Evolutionary conservation across 2,797 vertebrate genomes (phyloP), one percentile per base, ranked within the genome.

Genomic region (Gymnoscopelus microlampas): DNA sequence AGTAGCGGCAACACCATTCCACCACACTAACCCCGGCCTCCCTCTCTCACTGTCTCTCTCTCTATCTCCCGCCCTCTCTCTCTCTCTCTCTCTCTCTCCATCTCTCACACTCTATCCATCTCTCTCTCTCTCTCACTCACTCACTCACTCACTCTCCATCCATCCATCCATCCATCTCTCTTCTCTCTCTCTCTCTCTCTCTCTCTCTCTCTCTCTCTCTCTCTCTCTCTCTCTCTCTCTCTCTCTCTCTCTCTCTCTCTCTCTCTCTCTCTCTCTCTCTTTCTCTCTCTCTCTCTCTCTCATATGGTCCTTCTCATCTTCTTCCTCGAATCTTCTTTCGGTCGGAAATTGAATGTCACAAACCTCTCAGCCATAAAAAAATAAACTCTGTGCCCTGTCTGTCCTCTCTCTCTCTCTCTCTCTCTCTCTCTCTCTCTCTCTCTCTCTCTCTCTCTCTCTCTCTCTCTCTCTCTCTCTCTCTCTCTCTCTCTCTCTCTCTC

Each of bases 241-340:
- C 64, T 69, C 71, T 74, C 80, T 63, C 60, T 63, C 23, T 62
- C 4, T 54, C 57, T 4, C 50, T 26, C 49, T 47, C 47, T 60
- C 49, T 8, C 44, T 73, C 66, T 77, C 78, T 77, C 81, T 13
- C 50, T 54, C 62, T 14, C 5, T 29, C 78, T 77, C 81, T 13
- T 35, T 54, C 62, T 14, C 5, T 29, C 56, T 3, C 68, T 61
- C 39, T 60, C 58, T n/a, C 58, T 35, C 39, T 10, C 13, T 3
- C 29, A 32, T 13, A 35, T 61, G 56, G 64, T 71, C 23, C 32
- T 73, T 54, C 68, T 44, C 29, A 51, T n/a, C 2, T 55, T 60
- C 51, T 68, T 81, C 74, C 77, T 68, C 68, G 90, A 89, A 92
- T 78, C 77, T 26, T 74, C 57, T 62, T 54, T 74, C 62, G 66